Evolutionary conservation across 2,797 vertebrate species (phyloP).

Genomic region (Hipposideros larvatus): DNA sequence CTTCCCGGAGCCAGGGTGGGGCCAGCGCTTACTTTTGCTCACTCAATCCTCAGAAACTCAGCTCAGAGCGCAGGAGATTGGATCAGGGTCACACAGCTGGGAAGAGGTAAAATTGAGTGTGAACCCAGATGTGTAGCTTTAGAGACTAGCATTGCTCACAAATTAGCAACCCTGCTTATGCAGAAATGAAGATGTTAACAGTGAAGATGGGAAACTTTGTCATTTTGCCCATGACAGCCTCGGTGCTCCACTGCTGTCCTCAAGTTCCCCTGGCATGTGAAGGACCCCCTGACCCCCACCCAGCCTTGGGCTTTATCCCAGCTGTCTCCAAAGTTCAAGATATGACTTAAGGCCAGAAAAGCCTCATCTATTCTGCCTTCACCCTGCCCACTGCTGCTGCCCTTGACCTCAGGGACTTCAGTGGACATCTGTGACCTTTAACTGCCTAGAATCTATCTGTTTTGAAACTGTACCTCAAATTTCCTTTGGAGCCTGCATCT

Average conservation of each 20-base stretch:
- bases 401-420: neutral
- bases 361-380: neutral
- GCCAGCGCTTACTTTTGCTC: neutral
- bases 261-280: neutral
- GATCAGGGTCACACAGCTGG: neutral
- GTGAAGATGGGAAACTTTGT: neutral
- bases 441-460: neutral
- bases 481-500: neutral
- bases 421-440: neutral
- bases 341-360: neutral
- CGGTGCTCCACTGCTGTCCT: neutral
- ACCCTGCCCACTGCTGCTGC: neutral
- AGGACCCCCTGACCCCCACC: neutral
- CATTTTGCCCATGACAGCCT: neutral
- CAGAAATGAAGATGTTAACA: neutral
- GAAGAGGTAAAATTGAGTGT: neutral
- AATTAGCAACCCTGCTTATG: too few species aligned
- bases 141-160: neutral
- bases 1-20: neutral
- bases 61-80: neutral
- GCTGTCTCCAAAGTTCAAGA: neutral
- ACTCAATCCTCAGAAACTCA: neutral
- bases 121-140: neutral
- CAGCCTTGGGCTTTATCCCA: neutral
- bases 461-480: neutral